A percentile compares a stretch with the other conserved stretches of the same genome.
Conservation (phyloP, 2,888 invertebrate genomes). For the Boloria selene region DNA sequence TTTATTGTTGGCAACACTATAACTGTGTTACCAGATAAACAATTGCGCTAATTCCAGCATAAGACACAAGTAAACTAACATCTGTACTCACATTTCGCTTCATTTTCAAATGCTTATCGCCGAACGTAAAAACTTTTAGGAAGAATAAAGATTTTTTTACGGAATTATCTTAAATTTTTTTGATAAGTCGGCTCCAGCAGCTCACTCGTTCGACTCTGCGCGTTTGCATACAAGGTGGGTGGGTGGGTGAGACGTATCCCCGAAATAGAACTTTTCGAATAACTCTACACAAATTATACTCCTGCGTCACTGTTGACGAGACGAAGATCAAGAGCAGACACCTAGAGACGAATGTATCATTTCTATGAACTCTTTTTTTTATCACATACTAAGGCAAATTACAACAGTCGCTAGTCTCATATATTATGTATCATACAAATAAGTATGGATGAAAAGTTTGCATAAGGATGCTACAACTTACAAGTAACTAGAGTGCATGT, state of each 20-base stretch:
- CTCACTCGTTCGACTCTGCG: constrained; percentile 62
- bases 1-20: constrained; percentile 53
- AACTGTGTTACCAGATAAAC: constrained; percentile 33
- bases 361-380: neutral
- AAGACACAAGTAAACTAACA: constrained; percentile 20
- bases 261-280: constrained; percentile 81
- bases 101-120: constrained; percentile 60
- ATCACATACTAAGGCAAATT: too few species aligned
- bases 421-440: too few species aligned
- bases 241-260: constrained; percentile 64
- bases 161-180: constrained; percentile 45
- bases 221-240: constrained; percentile 56
- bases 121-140: constrained; percentile 23
- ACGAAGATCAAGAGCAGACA: constrained; percentile 70
- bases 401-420: too few species aligned
- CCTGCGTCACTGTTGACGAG: constrained; percentile 73
- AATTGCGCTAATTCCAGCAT: constrained; percentile 3
- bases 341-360: constrained; percentile 4
- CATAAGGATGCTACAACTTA: too few species aligned
- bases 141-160: constrained; percentile 25
- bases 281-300: constrained; percentile 78
- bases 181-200: constrained; percentile 58
- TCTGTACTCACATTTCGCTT: constrained; percentile 77
- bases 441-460: too few species aligned
- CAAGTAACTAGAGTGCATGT: too few species aligned